Evolutionary conservation across 2,113 vertebrate genomes (phyloP), one percentile per base, ranked within the genome.

Genomic region (Nothobranchius kuhntae): DNA sequence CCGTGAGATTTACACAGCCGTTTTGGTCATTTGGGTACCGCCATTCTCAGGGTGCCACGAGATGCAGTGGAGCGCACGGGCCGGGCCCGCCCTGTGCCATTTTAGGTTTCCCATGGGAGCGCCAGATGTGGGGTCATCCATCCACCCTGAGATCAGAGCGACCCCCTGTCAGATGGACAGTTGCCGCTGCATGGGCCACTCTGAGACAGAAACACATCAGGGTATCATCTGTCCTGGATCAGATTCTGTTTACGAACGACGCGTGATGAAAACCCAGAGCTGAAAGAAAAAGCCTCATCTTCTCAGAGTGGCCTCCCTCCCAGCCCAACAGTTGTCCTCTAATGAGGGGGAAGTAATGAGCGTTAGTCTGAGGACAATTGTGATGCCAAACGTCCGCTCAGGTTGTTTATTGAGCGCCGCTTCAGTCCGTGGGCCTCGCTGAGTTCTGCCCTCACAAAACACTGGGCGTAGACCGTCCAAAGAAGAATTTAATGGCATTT

Each of bases 331-430:
- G 84, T 91, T 84, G 85, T 78, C 44, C 74, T 84, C 84, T 91
- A 93, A 93, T 92, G 91, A 91, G 83, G 86, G 86, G 91, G 89
- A 93, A 92, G 85, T 92, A 91, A 93, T 91, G 73, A 70, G 82
- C 75, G 74, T 86, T 81, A 77, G 82, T 77, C 86, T 75, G 79
- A 65, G 74, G 80, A 86, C 83, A 84, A 89, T 86, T 85, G 86
- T 83, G 85, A 90, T 87, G 87, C 89, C 89, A 91, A 92, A 90
- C 89, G 89, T 92, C 81, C 65, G 1, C 84, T 87, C 79, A 83
- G 86, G 88, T 90, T 91, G 88, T 92, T 21, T 91, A 89, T 92
- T 92, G 90, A 92, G 82, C 76, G 56, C 85, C 67, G 13, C 74
- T 66, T 68, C 85, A 86, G 77, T 85, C 81, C 80, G 83, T 17